Conservation (phyloP, 2,888 invertebrate genomes). For the Malthinus flaveolus region DNA sequence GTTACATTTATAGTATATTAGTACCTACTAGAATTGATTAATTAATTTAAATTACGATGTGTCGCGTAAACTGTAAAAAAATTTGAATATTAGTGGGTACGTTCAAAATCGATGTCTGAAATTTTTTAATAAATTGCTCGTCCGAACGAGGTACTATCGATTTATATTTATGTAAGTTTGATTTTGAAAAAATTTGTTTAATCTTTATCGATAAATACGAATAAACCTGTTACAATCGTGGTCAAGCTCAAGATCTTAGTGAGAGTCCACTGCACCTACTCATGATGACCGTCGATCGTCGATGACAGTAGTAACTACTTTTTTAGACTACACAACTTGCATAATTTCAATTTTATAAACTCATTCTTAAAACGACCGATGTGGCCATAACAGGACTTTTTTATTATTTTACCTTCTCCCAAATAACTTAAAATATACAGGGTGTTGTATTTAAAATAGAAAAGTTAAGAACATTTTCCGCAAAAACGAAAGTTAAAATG, state of each 20-base stretch:
- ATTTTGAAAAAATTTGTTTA: neutral
- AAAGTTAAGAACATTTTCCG: no score
- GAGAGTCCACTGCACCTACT: constrained; percentile 25
- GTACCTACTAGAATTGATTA: neutral
- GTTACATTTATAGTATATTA: constrained; percentile 10
- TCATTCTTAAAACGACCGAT: no score
- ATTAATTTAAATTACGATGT: neutral
- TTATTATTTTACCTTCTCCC: no score
- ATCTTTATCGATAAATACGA: constrained; percentile 2
- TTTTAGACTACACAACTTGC: constrained; percentile 7
- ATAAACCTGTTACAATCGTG: constrained; percentile 22
- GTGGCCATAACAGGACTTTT: no score
- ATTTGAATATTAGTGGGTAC: neutral
- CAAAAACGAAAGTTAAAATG: no score
- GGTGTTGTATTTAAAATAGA: no score
- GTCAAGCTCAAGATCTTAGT: constrained; percentile 18
- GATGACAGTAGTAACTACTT: constrained; percentile 20
- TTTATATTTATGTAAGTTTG: neutral
- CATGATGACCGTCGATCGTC: constrained; percentile 11
- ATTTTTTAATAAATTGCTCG: no score
- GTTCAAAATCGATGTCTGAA: no score
- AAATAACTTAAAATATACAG: no score
- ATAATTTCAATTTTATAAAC: no score
- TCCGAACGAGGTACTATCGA: no score
- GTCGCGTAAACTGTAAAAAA: neutral